phyloP scores from a whole-genome alignment of 2,888 invertebrate species.

The Cheilosia vulpina region DNA sequence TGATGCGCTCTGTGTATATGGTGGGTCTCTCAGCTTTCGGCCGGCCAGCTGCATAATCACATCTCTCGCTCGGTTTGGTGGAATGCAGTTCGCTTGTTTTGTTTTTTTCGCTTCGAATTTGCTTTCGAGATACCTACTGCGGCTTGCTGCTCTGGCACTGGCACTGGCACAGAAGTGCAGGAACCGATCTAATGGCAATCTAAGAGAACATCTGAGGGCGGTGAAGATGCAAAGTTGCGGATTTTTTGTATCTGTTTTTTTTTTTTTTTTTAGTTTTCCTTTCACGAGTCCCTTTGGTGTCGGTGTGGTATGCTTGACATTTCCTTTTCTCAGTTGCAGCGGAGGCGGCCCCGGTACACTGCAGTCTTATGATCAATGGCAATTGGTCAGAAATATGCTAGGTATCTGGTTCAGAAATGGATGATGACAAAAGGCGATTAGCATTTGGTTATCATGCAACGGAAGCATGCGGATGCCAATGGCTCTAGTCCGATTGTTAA shows the following conservation, averaged over 20 bases:
- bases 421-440: slow-evolving; percentile 71
- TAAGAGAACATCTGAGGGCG: slow-evolving; percentile 66
- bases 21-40: slow-evolving; percentile 37
- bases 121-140: slow-evolving; percentile 39
- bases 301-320: slow-evolving; percentile 55
- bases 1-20: slow-evolving; percentile 13
- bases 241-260: slow-evolving; percentile 19
- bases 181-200: slow-evolving; percentile 55
- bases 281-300: slow-evolving; percentile 36
- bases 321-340: slow-evolving; percentile 24
- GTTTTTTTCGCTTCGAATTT: slow-evolving; percentile 13
- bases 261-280: not conserved
- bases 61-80: slow-evolving; percentile 43
- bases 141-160: slow-evolving; percentile 13
- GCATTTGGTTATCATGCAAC: slow-evolving; percentile 70
- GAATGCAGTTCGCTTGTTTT: slow-evolving; percentile 49
- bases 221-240: slow-evolving; percentile 69
- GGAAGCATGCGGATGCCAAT: slow-evolving; percentile 70
- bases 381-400: slow-evolving; percentile 65
- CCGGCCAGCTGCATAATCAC: slow-evolving; percentile 71
- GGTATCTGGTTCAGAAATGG: slow-evolving; percentile 69
- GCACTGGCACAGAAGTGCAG: slow-evolving; percentile 38
- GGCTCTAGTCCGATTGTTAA: slow-evolving; percentile 17
- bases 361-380: slow-evolving; percentile 70
- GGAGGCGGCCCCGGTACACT: slow-evolving; percentile 34